These are phyloP conservation scores for Agonopterix subpropinquella DNA, from an alignment of 2,888 invertebrate genomes.

Conservation along the genomic window DNA sequence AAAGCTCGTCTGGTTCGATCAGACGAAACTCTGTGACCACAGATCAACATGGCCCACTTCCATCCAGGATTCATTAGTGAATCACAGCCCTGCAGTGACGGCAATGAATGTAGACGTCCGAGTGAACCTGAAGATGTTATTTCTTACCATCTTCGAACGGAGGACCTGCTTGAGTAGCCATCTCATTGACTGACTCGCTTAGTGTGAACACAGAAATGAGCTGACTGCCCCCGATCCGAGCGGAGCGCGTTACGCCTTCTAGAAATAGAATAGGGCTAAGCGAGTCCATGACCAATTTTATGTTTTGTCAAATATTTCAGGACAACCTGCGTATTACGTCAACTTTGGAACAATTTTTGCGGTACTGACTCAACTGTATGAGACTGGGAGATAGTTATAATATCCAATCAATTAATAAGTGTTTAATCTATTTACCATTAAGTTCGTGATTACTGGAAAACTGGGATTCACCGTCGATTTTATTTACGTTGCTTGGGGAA, in stretches of 20 bases:
- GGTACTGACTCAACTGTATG: no score
- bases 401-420: no score
- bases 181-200: constrained; percentile 19
- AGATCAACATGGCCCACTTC: no score
- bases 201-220: constrained; percentile 27
- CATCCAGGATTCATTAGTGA: no score
- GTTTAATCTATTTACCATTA: neutral
- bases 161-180: constrained; percentile 16
- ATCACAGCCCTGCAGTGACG: neutral
- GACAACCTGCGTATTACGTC: no score
- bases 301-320: no score
- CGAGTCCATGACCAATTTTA: neutral
- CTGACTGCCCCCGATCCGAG: constrained; percentile 25
- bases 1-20: no score
- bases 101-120: neutral
- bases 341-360: no score
- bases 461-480: neutral
- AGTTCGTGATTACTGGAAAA: neutral
- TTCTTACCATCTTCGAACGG: constrained; percentile 7
- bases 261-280: neutral
- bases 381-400: no score
- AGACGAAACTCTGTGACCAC: no score
- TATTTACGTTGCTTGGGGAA: neutral
- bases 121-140: neutral
- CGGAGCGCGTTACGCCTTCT: constrained; percentile 7